Evolutionary conservation across 2,888 invertebrate species (phyloP).

Genomic region (Mythimna albipuncta): DNA sequence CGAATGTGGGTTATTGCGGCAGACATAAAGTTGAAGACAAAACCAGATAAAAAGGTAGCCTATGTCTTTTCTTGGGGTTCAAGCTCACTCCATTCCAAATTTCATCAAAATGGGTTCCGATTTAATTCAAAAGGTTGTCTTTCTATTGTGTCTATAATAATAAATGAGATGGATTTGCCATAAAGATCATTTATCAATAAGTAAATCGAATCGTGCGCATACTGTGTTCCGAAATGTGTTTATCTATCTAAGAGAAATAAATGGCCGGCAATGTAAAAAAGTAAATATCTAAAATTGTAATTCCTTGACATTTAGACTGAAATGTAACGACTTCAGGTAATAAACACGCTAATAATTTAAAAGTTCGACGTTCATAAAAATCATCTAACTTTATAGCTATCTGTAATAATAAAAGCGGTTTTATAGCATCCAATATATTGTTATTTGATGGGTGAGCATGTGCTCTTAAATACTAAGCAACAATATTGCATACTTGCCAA

Average conservation of each 20-base stretch:
- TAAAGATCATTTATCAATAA: background rate
- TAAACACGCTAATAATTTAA: conserved; percentile 37
- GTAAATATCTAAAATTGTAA: background rate
- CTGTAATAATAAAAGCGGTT: conserved; percentile 31
- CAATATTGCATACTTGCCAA: conserved; percentile 10
- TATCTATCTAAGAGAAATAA: background rate
- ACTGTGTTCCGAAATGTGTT: background rate
- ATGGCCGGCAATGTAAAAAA: background rate
- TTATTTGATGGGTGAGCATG: conserved; percentile 33
- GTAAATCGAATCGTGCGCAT: background rate
- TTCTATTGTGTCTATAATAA: too few relatives aligned
- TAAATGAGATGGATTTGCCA: background rate
- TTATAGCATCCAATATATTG: conserved; percentile 47
- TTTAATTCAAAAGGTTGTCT: too few relatives aligned
- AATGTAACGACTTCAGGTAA: conserved; percentile 31
- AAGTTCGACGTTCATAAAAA: conserved; percentile 35
- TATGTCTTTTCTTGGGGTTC: too few relatives aligned
- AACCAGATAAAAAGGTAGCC: too few relatives aligned
- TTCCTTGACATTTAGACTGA: conserved; percentile 44
- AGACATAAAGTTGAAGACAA: too few relatives aligned
- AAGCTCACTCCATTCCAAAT: too few relatives aligned
- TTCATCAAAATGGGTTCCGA: too few relatives aligned
- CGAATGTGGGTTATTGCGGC: too few relatives aligned
- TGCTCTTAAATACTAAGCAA: conserved; percentile 3
- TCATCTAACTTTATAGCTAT: conserved; percentile 39